Base-by-base conservation (phyloP, 2,113 vertebrate species). In the Vimba vimba region DNA sequence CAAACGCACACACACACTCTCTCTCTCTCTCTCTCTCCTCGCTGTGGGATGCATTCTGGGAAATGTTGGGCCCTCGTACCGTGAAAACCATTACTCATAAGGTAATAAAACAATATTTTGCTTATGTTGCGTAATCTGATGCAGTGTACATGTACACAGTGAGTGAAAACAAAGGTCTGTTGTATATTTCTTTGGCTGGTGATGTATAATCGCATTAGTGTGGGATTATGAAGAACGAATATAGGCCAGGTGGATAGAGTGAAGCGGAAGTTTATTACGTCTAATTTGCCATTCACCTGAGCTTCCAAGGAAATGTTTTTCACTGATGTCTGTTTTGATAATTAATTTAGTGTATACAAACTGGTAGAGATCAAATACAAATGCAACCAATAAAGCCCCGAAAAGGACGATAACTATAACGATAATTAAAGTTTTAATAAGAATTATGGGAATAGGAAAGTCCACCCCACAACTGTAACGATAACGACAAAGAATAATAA, bases 161-260 rank as follows among this genome's bases (percentile, higher is more conserved):
- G 12, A 86, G 19, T 17, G 36, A 82, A 60, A 52, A 71, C 23
- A 50, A 75, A 71, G 6, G 7, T 33, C 25, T 81, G 8, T 86
- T 74, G 39, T 73, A 45, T 74, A 8, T 57, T 59, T 27, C 68
- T 12, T 7, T 90, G 88, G 83, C 73, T 30, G 86, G 85, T 91
- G 92, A 92, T 87, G 87, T 91, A 88, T 94, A 95, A 94, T 90
- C 89, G 87, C 85, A 87, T 93, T 93, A 91, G 88, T 86, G 90
- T 27, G 68, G 90, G 92, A 94, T 94, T 95, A 93, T 59, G 47
- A 79, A 85, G 84, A 76, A 78, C 78, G 83, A 87, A 92, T 93
- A 89, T 88, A 83, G 89, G 79, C 87, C 90, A 84, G 88, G 90
- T 88, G 92, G 85, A 91, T 91, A 86, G 86, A 86, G 81, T 33